A percentile compares a stretch with the other conserved stretches of the same genome.
Evolutionary conservation across 2,888 invertebrate species (phyloP).

Genomic region (Oasisia sp.): DNA sequence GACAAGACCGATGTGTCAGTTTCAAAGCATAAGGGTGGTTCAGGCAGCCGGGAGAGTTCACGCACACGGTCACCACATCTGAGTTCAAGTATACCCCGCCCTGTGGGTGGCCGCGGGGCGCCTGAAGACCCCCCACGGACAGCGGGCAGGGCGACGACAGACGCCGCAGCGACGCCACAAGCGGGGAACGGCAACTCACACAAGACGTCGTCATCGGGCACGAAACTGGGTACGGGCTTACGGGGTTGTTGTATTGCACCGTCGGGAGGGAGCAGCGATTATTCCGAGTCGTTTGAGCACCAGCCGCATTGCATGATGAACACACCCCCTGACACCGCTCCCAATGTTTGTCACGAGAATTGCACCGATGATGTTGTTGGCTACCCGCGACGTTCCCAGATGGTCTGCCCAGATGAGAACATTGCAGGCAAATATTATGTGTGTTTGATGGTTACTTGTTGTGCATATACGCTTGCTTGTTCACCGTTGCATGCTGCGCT

Average conservation of each 20-base stretch:
- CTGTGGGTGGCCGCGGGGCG: background rate
- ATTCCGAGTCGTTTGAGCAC: background rate
- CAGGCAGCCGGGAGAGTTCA: background rate
- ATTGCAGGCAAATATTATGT: slow-evolving; percentile 17
- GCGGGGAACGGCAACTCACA: background rate
- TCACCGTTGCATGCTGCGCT: background rate
- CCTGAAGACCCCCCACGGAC: background rate
- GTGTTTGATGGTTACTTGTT: slow-evolving; percentile 3
- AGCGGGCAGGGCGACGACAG: background rate
- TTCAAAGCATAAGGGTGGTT: background rate
- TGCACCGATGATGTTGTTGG: background rate
- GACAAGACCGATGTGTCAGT: background rate
- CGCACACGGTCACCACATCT: background rate
- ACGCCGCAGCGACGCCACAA: background rate
- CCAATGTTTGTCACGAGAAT: background rate
- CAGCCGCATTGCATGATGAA: background rate
- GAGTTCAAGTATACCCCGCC: background rate
- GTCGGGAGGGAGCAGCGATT: slow-evolving; percentile 6
- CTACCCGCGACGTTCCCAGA: background rate
- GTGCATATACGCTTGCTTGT: background rate
- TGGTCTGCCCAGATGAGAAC: background rate
- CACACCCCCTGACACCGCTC: background rate
- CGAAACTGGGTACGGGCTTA: slow-evolving; percentile 17
- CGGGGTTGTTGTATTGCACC: background rate
- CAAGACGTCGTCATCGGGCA: background rate